A percentile compares a stretch with the other conserved stretches of the same genome.
Evolutionary conservation across 2,797 vertebrate genomes (phyloP).

Genomic region (Salarias fasciatus): DNA sequence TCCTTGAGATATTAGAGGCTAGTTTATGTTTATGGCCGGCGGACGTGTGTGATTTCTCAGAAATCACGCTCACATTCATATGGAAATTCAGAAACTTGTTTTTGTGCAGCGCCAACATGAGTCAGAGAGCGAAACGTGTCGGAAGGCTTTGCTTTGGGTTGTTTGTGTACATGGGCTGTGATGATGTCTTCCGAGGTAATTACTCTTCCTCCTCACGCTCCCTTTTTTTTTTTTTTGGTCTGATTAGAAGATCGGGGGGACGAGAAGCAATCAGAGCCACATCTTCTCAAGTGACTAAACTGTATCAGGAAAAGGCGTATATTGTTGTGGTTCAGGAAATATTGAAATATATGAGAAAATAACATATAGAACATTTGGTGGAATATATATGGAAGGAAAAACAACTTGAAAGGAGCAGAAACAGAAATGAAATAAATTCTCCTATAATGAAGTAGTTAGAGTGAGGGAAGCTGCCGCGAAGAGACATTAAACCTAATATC

Average conservation of each 20-base stretch:
- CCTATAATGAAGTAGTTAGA: slow-evolving; percentile 4
- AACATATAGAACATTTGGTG: slow-evolving; percentile 26
- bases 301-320: too few relatives aligned
- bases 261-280: slow-evolving; percentile 49
- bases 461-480: slow-evolving; percentile 19
- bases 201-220: slow-evolving; percentile 17
- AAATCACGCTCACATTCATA: not conserved
- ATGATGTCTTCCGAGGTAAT: slow-evolving; percentile 41
- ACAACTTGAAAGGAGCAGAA: slow-evolving; percentile 1
- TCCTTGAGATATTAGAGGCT: not conserved
- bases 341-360: slow-evolving; percentile 13
- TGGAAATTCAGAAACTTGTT: not conserved
- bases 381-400: slow-evolving; percentile 27
- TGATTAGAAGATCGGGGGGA: slow-evolving; percentile 45
- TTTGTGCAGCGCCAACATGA: not conserved
- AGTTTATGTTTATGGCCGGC: not conserved
- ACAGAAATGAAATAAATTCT: not conserved
- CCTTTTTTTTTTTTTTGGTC: too few relatives aligned
- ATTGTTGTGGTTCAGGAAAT: slow-evolving; percentile 15
- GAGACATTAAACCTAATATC: slow-evolving; percentile 25
- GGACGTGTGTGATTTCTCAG: not conserved
- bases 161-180: slow-evolving; percentile 30
- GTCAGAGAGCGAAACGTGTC: slow-evolving; percentile 12
- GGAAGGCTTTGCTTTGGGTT: slow-evolving; percentile 23
- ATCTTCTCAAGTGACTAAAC: slow-evolving; percentile 43